These are phyloP conservation scores for Zophobas morio DNA, from an alignment of 1,140 invertebrate genomes.

Conservation along the genomic window DNA sequence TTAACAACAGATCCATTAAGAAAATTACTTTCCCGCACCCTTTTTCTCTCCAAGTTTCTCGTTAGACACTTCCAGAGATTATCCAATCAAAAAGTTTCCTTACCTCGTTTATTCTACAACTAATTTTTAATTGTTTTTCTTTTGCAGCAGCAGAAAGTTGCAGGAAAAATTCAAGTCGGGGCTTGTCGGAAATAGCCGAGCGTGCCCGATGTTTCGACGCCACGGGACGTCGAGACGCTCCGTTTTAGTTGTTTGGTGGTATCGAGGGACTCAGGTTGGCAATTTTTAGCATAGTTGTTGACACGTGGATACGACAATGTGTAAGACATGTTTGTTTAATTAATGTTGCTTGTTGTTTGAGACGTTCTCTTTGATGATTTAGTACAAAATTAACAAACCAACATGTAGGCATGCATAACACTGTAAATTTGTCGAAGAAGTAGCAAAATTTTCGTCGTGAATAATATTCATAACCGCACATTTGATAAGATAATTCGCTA, in stretches of 20 bases:
- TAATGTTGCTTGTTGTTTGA: background rate
- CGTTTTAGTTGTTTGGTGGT: constrained; percentile 25
- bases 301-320: constrained; percentile 34
- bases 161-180: background rate
- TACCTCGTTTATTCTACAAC: background rate
- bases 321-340: background rate
- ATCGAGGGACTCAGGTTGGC: constrained; percentile 15
- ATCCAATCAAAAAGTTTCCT: background rate
- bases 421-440: too few species aligned
- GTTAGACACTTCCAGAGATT: background rate
- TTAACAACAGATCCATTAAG: background rate
- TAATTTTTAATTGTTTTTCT: background rate
- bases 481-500: too few species aligned
- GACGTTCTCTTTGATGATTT: background rate
- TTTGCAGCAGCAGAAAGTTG: background rate
- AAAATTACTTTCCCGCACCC: background rate
- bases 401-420: too few species aligned
- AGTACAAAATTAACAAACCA: too few species aligned
- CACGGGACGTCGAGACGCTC: constrained; percentile 25
- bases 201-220: constrained; percentile 24
- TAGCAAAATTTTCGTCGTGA: too few species aligned
- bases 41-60: background rate
- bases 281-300: constrained; percentile 9
- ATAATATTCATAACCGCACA: too few species aligned
- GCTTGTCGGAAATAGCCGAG: constrained; percentile 9